Conservation (phyloP, 2,113 vertebrate genomes). For the Boulengeromyrus knoepffleri region DNA sequence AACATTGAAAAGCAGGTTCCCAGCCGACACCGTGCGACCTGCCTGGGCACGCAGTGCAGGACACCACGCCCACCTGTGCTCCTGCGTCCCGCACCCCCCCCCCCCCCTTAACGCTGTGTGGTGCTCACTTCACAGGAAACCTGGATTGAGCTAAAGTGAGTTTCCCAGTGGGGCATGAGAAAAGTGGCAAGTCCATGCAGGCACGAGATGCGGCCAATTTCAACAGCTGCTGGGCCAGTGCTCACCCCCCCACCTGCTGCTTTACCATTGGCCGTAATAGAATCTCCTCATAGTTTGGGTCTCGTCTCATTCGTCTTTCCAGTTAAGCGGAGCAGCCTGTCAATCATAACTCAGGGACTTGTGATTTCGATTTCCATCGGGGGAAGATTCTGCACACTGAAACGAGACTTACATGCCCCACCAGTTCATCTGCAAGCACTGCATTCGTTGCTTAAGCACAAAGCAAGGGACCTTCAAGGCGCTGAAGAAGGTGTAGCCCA, state of each 20-base stretch:
- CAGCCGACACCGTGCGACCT: neutral
- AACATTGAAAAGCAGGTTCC: neutral
- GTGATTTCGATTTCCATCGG: neutral
- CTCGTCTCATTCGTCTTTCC: neutral
- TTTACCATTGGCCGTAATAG: neutral
- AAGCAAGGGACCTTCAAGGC: constrained; percentile 79
- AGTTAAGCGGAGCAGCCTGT: neutral
- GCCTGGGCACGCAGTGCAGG: neutral
- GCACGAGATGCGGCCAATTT: neutral
- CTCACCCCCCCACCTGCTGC: neutral
- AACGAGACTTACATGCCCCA: constrained; percentile 55
- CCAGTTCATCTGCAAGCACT: constrained; percentile 63
- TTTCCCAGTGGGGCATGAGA: neutral
- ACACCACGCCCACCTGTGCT: neutral
- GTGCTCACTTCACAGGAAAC: neutral
- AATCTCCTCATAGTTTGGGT: neutral
- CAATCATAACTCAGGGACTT: neutral
- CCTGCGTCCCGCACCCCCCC: neutral
- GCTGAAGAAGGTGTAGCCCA: constrained; percentile 76
- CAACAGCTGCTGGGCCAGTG: neutral
- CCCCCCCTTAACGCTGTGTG: neutral
- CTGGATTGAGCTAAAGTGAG: too few relatives aligned
- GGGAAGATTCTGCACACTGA: neutral
- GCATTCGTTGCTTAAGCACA: constrained; percentile 58
- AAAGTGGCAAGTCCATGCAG: neutral